Percentiles rank a stretch among this genome's conserved stretches.
phyloP scores from a whole-genome alignment of 2,797 vertebrate genomes.

The Periophthalmus magnuspinnatus region DNA sequence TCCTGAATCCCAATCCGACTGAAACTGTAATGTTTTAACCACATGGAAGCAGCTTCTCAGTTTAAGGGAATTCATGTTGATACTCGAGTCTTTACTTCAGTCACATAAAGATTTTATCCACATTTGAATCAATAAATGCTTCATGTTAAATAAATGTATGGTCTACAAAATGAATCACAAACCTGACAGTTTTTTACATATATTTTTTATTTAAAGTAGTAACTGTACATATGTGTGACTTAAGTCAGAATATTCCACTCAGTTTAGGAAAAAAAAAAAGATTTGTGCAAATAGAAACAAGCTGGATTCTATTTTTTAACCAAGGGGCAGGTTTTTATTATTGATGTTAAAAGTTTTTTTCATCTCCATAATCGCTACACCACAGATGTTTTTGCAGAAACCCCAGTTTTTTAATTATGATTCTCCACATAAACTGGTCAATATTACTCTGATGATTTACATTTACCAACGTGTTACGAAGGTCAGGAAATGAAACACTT shows the following conservation, averaged over 20 bases:
- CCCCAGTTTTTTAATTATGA: background rate
- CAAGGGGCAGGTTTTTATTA: conserved; percentile 21
- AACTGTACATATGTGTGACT: conserved; percentile 73
- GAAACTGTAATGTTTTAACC: background rate
- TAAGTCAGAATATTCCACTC: conserved; percentile 41
- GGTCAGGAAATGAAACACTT: background rate
- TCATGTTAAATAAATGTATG: conserved; percentile 8
- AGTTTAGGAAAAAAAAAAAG: conserved; percentile 45
- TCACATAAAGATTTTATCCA: background rate
- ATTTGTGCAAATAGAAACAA: conserved; percentile 63
- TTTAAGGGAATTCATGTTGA: background rate
- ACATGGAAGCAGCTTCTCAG: background rate
- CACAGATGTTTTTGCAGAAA: background rate
- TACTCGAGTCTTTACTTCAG: background rate
- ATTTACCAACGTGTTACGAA: conserved; percentile 18
- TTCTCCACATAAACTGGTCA: conserved; percentile 18
- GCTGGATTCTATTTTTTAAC: conserved; percentile 25
- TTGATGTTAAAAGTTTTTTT: background rate
- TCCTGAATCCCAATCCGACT: background rate
- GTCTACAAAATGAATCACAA: background rate
- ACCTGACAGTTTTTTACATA: conserved; percentile 34
- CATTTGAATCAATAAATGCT: background rate
- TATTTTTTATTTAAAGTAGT: conserved; percentile 80
- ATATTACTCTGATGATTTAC: conserved; percentile 6
- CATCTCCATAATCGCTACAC: background rate